Percentiles rank a stretch among this genome's conserved stretches.
These are phyloP conservation scores for Polyommatus iphigenia DNA, from an alignment of 2,888 invertebrate species.

Conservation along the genomic window DNA sequence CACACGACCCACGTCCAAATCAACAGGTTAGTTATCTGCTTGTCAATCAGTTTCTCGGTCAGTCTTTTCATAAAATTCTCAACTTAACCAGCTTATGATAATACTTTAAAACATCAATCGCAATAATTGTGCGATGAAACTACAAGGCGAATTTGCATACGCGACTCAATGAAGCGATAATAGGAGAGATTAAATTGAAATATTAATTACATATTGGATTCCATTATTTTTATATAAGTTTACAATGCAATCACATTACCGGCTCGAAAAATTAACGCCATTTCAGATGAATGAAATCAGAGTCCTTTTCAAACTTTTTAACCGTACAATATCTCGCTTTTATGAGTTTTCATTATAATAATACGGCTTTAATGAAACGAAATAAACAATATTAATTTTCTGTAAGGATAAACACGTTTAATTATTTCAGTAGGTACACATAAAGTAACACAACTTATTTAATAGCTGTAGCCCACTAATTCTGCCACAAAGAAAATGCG, in stretches of 20 bases:
- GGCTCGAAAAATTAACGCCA: conserved; percentile 42
- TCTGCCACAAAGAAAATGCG: no score
- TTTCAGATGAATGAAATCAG: conserved; percentile 34
- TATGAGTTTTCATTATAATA: conserved; percentile 1
- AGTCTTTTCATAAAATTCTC: background rate
- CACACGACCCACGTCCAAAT: no score
- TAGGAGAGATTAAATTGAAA: conserved; percentile 40
- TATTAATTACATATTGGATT: conserved; percentile 42
- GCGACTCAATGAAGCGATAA: conserved; percentile 32
- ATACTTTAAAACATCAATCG: background rate
- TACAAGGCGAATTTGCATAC: conserved; percentile 18
- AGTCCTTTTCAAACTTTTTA: conserved; percentile 1
- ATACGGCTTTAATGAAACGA: background rate
- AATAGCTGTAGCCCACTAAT: no score
- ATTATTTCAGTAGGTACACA: no score
- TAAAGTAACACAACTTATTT: no score
- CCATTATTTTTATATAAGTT: conserved; percentile 43
- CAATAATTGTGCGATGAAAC: conserved; percentile 14
- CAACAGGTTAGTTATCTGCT: no score
- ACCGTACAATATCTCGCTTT: background rate
- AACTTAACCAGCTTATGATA: background rate
- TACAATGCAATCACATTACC: conserved; percentile 40
- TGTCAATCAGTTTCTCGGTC: background rate
- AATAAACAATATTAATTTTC: background rate
- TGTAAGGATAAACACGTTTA: background rate